phyloP scores from a whole-genome alignment of 1,140 invertebrate genomes.

The Popillia japonica region DNA sequence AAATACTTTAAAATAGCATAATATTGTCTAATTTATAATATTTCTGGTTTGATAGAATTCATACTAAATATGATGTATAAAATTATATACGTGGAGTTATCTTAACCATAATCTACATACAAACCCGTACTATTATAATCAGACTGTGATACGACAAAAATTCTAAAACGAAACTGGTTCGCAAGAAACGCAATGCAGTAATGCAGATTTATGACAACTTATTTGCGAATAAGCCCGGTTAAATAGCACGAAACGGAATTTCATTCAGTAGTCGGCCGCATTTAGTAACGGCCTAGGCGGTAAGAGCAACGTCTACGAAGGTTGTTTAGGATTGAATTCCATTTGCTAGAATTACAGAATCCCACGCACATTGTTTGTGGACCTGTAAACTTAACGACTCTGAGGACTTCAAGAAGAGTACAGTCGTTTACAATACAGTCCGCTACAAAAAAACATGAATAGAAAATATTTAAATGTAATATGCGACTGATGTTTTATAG shows the following conservation, averaged over 20 bases:
- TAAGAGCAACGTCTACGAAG: background rate
- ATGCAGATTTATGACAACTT: background rate
- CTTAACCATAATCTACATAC: too few species aligned
- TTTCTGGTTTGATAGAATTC: too few species aligned
- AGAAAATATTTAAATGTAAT: too few species aligned
- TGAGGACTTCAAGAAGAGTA: too few species aligned
- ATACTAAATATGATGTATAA: too few species aligned
- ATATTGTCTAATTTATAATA: too few species aligned
- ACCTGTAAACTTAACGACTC: background rate
- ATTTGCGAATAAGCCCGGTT: conserved; percentile 9
- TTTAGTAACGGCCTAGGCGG: background rate
- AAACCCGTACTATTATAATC: background rate
- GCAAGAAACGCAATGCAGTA: background rate
- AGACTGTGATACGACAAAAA: background rate
- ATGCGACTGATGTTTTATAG: too few species aligned
- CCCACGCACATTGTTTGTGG: background rate
- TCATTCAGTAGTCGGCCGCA: background rate
- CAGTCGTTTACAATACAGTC: too few species aligned
- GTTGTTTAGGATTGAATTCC: background rate
- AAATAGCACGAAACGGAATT: conserved; percentile 18
- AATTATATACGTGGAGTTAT: too few species aligned
- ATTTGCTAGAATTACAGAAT: conserved; percentile 15
- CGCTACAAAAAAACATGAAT: too few species aligned
- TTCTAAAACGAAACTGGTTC: background rate
- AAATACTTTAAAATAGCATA: too few species aligned